phyloP scores from a whole-genome alignment of 2,113 vertebrate genomes.

The Ellobius talpinus region DNA sequence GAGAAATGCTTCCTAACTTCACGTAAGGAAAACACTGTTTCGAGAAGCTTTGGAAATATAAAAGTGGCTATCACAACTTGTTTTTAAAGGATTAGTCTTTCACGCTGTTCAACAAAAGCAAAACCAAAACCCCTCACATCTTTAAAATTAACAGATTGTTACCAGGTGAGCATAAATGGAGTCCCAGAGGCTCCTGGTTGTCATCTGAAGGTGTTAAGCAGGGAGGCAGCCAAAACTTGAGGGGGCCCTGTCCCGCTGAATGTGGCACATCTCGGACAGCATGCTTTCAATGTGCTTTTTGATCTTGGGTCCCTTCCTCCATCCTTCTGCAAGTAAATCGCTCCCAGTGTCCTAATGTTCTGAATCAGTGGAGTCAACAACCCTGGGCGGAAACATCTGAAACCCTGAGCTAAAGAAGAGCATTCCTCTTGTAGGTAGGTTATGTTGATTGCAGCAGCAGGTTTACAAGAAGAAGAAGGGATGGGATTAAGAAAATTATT shows the following conservation, averaged over 20 bases:
- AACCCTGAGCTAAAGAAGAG: not conserved
- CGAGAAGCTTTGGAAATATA: not conserved
- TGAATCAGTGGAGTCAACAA: not conserved
- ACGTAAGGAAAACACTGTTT: not conserved
- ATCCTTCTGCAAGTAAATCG: too few relatives aligned
- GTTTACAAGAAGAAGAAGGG: not conserved
- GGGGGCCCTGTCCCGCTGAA: too few relatives aligned
- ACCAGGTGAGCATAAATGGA: not conserved
- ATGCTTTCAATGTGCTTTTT: not conserved
- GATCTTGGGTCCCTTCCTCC: not conserved
- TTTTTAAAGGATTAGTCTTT: not conserved
- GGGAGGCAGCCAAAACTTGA: not conserved
- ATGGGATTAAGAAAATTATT: not conserved
- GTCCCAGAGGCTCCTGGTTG: not conserved
- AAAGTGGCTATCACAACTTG: not conserved
- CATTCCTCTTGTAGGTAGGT: not conserved
- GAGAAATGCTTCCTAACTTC: not conserved
- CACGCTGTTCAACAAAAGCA: not conserved
- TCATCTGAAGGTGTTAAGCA: not conserved
- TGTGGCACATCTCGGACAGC: not conserved
- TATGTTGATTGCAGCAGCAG: not conserved
- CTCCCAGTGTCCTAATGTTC: not conserved
- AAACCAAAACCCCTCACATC: not conserved
- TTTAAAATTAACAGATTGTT: not conserved
- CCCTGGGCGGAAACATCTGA: not conserved